A percentile compares a stretch with the other conserved stretches of the same genome.
Evolutionary conservation across 1,140 invertebrate genomes (phyloP).

Genomic region (Lasioglossum albipes): DNA sequence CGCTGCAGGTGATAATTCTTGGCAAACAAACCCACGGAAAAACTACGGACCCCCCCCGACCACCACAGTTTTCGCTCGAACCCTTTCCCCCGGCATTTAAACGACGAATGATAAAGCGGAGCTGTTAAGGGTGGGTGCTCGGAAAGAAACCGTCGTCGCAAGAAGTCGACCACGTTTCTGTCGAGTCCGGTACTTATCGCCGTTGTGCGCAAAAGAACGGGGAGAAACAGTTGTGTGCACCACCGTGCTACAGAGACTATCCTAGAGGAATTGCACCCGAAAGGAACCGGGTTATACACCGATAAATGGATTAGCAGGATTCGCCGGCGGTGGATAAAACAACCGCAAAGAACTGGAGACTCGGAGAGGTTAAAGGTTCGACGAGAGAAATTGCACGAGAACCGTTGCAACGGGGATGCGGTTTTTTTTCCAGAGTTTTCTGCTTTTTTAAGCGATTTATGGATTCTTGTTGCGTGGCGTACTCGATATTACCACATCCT

Average conservation of each 20-base stretch:
- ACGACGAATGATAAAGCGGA: slow-evolving; percentile 41
- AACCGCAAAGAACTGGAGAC: slow-evolving; percentile 16
- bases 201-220: slow-evolving; percentile 1
- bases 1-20: background rate
- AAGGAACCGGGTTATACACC: slow-evolving; percentile 53
- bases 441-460: slow-evolving; percentile 11
- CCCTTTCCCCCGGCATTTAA: slow-evolving; percentile 49
- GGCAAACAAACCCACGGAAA: slow-evolving; percentile 6
- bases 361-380: slow-evolving; percentile 14
- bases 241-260: slow-evolving; percentile 1
- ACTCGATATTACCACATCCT: slow-evolving; percentile 1
- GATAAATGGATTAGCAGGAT: slow-evolving; percentile 76
- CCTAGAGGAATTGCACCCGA: slow-evolving; percentile 45
- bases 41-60: background rate
- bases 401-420: background rate
- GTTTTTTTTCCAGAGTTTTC: too few species aligned
- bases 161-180: slow-evolving; percentile 57
- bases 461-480: slow-evolving; percentile 17
- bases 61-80: background rate
- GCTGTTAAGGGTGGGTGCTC: slow-evolving; percentile 15
- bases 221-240: slow-evolving; percentile 51
- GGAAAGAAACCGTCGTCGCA: slow-evolving; percentile 63
- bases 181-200: slow-evolving; percentile 48
- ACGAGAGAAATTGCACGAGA: background rate
- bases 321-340: slow-evolving; percentile 51